Conservation (phyloP, 1,140 invertebrate species). For the Pectinophora gossypiella region DNA sequence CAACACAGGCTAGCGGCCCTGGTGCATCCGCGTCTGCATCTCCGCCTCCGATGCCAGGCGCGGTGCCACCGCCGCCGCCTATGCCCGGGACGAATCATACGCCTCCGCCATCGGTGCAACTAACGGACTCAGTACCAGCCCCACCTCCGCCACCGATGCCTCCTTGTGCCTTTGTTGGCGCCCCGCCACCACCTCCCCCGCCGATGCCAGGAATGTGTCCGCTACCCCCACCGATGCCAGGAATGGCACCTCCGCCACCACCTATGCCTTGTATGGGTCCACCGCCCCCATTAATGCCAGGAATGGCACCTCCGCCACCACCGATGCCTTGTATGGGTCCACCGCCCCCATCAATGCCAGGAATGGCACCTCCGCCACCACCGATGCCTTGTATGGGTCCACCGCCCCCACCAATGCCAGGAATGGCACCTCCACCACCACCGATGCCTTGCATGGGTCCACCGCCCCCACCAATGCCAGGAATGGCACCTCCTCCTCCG, state of each 20-base stretch:
- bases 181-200: slow-evolving; percentile 75
- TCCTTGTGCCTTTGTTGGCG: slow-evolving; percentile 49
- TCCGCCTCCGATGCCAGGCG: slow-evolving; percentile 56
- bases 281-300: slow-evolving; percentile 65
- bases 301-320: slow-evolving; percentile 60
- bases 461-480: slow-evolving; percentile 62
- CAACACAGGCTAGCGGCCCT: no score
- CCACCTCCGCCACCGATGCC: slow-evolving; percentile 56
- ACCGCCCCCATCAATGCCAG: slow-evolving; percentile 60
- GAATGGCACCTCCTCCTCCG: slow-evolving; percentile 69
- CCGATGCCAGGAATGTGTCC: slow-evolving; percentile 53
- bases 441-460: slow-evolving; percentile 48
- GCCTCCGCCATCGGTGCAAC: no score
- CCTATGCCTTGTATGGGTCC: slow-evolving; percentile 54
- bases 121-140: slow-evolving; percentile 28
- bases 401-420: slow-evolving; percentile 64
- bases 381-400: slow-evolving; percentile 58
- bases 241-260: slow-evolving; percentile 64
- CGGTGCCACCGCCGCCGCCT: slow-evolving; percentile 73
- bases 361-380: slow-evolving; percentile 69
- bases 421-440: slow-evolving; percentile 62
- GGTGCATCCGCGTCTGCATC: no score
- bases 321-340: slow-evolving; percentile 48
- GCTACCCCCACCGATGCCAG: slow-evolving; percentile 59
- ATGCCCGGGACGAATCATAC: slow-evolving; percentile 46